Percentiles rank a stretch among this genome's conserved stretches.
Evolutionary conservation across 2,888 invertebrate species (phyloP).

Genomic region (Marasmarcha lunaedactyla): DNA sequence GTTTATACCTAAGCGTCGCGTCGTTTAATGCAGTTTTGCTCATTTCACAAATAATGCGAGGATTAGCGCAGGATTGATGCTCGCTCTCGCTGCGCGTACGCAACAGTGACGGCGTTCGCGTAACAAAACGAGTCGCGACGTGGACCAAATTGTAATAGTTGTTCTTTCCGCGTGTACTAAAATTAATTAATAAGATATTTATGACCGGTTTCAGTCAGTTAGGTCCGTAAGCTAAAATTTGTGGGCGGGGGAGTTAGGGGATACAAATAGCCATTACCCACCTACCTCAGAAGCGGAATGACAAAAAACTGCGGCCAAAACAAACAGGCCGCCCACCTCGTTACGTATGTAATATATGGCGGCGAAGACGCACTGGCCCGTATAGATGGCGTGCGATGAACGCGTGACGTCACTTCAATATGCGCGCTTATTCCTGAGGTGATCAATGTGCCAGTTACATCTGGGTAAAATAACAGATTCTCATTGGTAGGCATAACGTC

Average conservation of each 20-base stretch:
- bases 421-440: too few species aligned
- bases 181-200: constrained; percentile 10
- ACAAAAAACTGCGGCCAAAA: constrained; percentile 19
- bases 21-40: constrained; percentile 49
- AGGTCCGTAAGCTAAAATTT: constrained; percentile 5
- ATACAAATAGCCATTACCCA: constrained; percentile 18
- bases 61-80: constrained; percentile 54
- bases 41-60: constrained; percentile 40
- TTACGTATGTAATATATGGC: constrained; percentile 25
- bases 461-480: too few species aligned
- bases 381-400: too few species aligned
- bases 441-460: too few species aligned
- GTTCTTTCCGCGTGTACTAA: too few species aligned
- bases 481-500: too few species aligned
- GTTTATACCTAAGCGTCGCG: constrained; percentile 28
- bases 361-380: constrained; percentile 2
- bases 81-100: constrained; percentile 42
- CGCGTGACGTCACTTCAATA: too few species aligned
- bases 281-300: constrained; percentile 14
- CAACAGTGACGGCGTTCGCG: constrained; percentile 32
- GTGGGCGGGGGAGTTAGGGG: constrained; percentile 13
- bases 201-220: constrained; percentile 5
- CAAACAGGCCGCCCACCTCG: constrained; percentile 28
- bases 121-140: not conserved
- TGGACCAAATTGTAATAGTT: too few species aligned